A percentile compares a stretch with the other conserved stretches of the same genome.
These are phyloP conservation scores for Hypothenemus hampei DNA, from an alignment of 1,140 invertebrate species.

Conservation along the genomic window DNA sequence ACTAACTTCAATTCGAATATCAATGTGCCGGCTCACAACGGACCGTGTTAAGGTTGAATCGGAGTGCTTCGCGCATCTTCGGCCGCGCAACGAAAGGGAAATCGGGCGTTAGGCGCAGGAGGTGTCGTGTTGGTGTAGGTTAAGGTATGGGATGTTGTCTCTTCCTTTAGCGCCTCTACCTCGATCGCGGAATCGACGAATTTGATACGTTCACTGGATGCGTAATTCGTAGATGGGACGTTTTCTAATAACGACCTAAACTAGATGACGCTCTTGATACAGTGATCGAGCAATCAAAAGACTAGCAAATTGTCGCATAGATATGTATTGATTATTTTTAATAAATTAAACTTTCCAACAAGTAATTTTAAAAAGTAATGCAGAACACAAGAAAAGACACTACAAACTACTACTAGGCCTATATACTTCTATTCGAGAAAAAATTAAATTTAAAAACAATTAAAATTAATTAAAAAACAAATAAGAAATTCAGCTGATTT, in stretches of 20 bases:
- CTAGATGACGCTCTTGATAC: conserved; percentile 3
- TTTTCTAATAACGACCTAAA: neutral
- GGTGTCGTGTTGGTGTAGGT: conserved; percentile 27
- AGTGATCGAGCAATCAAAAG: no score
- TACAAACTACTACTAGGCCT: no score
- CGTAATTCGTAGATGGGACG: conserved; percentile 5
- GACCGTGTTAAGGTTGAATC: conserved; percentile 18
- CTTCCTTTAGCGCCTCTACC: conserved; percentile 1
- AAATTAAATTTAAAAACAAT: no score
- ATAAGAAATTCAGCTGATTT: no score
- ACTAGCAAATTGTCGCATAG: no score
- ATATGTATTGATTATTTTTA: no score
- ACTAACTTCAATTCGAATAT: conserved; percentile 22
- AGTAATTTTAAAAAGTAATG: no score
- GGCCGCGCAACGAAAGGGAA: conserved; percentile 25
- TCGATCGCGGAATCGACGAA: conserved; percentile 3
- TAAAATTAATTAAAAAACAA: no score
- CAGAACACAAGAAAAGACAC: no score
- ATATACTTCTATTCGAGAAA: no score
- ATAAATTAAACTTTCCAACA: no score
- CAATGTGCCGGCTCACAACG: conserved; percentile 22
- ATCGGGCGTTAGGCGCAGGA: conserved; percentile 19
- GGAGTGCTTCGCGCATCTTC: conserved; percentile 14
- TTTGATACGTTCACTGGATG: conserved; percentile 4
- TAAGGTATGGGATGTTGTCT: conserved; percentile 21